These are phyloP conservation scores for Botia kubotai DNA, from an alignment of 2,797 vertebrate genomes.

Conservation along the genomic window DNA sequence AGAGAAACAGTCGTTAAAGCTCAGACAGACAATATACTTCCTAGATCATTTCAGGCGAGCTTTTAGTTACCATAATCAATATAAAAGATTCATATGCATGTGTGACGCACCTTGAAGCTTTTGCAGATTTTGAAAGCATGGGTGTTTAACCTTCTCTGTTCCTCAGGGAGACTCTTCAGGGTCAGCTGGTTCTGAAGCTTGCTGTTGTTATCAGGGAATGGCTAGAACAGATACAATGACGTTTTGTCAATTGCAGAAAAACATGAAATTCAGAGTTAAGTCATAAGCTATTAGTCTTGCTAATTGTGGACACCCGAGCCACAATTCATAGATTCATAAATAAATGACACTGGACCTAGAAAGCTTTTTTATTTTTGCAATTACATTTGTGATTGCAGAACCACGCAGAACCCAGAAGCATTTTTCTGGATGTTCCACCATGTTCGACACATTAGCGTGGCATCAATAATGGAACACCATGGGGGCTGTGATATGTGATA, in stretches of 20 bases:
- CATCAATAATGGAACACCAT: too few species aligned
- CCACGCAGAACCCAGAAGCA: too few species aligned
- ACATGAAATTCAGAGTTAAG: too few species aligned
- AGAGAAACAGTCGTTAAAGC: not conserved
- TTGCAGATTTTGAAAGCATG: slow-evolving; percentile 95
- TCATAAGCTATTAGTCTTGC: too few species aligned
- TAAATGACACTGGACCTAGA: not conserved
- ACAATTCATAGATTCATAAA: not conserved
- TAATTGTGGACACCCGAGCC: too few species aligned
- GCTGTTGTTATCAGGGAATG: slow-evolving; percentile 80
- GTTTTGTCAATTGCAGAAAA: too few species aligned
- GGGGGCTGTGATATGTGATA: too few species aligned
- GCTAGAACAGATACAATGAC: slow-evolving; percentile 71
- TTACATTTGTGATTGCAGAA: too few species aligned
- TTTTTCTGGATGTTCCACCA: too few species aligned
- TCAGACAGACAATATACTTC: not conserved
- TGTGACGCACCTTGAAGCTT: slow-evolving; percentile 83
- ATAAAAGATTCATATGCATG: not conserved
- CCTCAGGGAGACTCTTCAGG: slow-evolving; percentile 80
- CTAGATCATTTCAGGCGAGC: not conserved
- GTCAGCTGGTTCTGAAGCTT: slow-evolving; percentile 83
- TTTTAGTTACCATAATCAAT: not conserved
- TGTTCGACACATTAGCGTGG: too few species aligned
- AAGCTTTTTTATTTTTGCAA: too few species aligned
- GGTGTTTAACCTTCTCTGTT: slow-evolving; percentile 70